These are phyloP conservation scores for Oryctes rhinoceros DNA, from an alignment of 1,140 invertebrate species.

Conservation along the genomic window DNA sequence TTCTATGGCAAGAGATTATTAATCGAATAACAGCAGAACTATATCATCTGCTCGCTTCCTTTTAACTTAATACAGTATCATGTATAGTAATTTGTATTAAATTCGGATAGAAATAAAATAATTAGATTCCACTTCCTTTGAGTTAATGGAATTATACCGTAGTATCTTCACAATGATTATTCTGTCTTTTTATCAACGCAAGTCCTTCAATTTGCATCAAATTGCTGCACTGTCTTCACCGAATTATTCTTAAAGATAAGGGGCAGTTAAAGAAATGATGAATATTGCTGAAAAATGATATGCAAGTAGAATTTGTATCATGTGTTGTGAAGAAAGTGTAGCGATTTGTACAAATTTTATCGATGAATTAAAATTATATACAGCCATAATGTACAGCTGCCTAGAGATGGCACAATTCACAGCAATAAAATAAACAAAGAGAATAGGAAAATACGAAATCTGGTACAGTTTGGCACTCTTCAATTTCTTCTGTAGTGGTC, in stretches of 20 bases:
- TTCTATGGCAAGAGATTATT: not conserved
- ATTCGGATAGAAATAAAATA: no score
- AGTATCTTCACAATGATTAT: not conserved
- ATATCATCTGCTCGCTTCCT: not conserved
- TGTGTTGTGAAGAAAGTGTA: not conserved
- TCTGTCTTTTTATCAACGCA: not conserved
- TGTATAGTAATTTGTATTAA: not conserved
- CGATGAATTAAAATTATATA: conserved; percentile 33
- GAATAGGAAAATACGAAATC: not conserved
- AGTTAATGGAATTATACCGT: not conserved
- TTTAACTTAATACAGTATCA: not conserved
- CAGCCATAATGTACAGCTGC: conserved; percentile 48
- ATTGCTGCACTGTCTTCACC: not conserved
- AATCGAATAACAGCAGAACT: not conserved
- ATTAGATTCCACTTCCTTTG: not conserved
- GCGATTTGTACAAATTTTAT: not conserved
- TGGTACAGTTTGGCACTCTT: not conserved
- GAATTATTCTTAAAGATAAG: not conserved
- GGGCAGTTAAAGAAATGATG: not conserved
- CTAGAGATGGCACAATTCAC: conserved; percentile 59
- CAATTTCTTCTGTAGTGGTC: not conserved
- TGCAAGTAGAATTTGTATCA: not conserved
- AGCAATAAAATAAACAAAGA: conserved; percentile 50
- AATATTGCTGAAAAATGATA: conserved; percentile 10
- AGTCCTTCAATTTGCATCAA: not conserved